Percentiles rank a stretch among this genome's conserved stretches.
Evolutionary conservation across 2,113 vertebrate genomes (phyloP).

Genomic region (Peromyscus californicus): DNA sequence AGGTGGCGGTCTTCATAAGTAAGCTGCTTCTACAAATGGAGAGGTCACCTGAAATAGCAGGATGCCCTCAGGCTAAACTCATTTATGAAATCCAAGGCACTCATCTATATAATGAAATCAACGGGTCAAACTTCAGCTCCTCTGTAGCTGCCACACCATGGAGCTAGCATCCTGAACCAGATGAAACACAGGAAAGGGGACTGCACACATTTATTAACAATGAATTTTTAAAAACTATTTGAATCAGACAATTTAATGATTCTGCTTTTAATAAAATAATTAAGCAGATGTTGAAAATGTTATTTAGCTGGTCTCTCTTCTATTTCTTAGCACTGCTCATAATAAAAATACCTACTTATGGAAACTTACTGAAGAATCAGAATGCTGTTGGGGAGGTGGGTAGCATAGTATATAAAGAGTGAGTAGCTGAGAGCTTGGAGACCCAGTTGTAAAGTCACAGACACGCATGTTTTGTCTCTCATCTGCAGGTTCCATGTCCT

Average conservation of each 20-base stretch:
- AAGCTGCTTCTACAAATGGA: slow-evolving; percentile 42
- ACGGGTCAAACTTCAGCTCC: background rate
- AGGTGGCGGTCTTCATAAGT: slow-evolving; percentile 44
- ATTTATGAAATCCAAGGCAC: slow-evolving; percentile 37
- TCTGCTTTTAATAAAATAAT: slow-evolving; percentile 60
- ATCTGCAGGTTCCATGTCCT: background rate
- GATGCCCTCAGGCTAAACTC: slow-evolving; percentile 44
- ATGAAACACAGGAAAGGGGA: background rate
- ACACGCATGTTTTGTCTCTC: background rate
- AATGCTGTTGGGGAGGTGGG: background rate
- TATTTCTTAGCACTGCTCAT: slow-evolving; percentile 26
- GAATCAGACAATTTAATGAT: slow-evolving; percentile 44
- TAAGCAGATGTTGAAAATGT: slow-evolving; percentile 46
- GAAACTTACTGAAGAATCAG: background rate
- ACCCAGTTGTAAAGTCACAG: background rate
- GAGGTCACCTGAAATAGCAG: slow-evolving; percentile 37
- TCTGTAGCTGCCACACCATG: background rate
- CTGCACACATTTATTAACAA: background rate
- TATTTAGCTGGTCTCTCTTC: slow-evolving; percentile 26
- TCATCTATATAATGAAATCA: background rate
- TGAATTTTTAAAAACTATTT: background rate
- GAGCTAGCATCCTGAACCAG: background rate
- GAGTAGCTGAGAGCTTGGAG: background rate
- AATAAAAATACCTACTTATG: background rate
- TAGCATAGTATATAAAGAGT: background rate